phyloP scores from a whole-genome alignment of 2,113 vertebrate genomes.

The Nesoenas mayeri region DNA sequence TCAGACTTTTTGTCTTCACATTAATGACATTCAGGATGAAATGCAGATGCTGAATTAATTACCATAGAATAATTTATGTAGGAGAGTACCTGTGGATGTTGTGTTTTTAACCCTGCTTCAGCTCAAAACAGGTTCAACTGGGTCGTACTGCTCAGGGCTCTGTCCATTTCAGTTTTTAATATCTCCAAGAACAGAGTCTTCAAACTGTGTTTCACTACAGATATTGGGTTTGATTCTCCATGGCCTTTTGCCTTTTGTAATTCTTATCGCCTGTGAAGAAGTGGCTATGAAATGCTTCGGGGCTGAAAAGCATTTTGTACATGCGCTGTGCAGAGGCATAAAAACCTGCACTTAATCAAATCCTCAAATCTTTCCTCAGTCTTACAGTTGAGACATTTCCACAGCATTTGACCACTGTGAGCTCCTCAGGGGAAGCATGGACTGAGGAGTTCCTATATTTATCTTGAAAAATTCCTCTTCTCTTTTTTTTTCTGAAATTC shows the following conservation, averaged over 20 bases:
- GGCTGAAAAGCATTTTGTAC: neutral
- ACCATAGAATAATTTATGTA: neutral
- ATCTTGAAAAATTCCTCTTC: constrained; percentile 8
- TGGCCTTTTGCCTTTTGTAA: neutral
- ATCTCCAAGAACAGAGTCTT: neutral
- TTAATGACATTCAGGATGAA: neutral
- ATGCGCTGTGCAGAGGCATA: neutral
- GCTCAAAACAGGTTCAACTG: neutral
- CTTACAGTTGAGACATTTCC: neutral
- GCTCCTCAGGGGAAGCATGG: neutral
- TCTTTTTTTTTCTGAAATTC: neutral
- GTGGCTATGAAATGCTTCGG: neutral
- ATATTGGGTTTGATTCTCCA: neutral
- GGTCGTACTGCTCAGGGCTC: neutral
- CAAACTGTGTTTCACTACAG: neutral
- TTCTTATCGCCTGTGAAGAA: neutral
- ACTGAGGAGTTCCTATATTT: neutral
- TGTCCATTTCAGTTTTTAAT: neutral
- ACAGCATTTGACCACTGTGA: neutral
- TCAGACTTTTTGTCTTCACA: neutral
- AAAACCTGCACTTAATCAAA: neutral
- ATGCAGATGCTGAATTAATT: neutral
- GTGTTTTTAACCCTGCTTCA: neutral
- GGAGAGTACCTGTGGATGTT: neutral
- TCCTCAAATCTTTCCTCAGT: neutral